Conservation (phyloP, 2,888 invertebrate genomes). For the Hermaeophaga mercurialis region DNA sequence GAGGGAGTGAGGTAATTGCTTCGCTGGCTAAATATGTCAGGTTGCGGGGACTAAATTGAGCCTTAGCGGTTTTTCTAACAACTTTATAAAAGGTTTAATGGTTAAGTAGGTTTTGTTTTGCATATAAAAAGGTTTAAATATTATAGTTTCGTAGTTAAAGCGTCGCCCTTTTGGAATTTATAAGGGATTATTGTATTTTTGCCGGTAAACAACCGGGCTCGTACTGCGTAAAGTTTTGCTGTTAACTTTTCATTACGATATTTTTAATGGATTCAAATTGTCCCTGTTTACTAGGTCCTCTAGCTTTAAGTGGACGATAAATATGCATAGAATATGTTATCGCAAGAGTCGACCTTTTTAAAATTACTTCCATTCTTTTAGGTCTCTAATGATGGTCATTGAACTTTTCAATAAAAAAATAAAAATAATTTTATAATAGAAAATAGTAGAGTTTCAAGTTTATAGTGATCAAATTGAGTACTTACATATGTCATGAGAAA, state of each 20-base stretch:
- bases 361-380: too few relatives aligned
- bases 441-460: too few relatives aligned
- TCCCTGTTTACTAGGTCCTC: slow-evolving; percentile 1
- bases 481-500: too few relatives aligned
- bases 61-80: slow-evolving; percentile 44
- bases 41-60: slow-evolving; percentile 40
- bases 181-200: slow-evolving; percentile 34
- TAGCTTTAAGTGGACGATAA: background rate
- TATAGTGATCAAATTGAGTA: too few relatives aligned
- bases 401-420: too few relatives aligned
- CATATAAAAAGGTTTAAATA: slow-evolving; percentile 42
- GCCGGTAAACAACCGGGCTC: slow-evolving; percentile 5
- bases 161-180: slow-evolving; percentile 30
- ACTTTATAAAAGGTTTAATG: slow-evolving; percentile 47
- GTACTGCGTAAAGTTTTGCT: slow-evolving; percentile 15
- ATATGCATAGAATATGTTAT: slow-evolving; percentile 3
- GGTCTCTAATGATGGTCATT: too few relatives aligned
- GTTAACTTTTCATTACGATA: slow-evolving; percentile 25
- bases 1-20: slow-evolving; percentile 36
- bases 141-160: too few relatives aligned
- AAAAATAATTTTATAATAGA: too few relatives aligned
- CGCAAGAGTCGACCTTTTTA: background rate
- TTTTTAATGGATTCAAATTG: slow-evolving; percentile 22
- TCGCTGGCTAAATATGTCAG: slow-evolving; percentile 36
- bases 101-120: slow-evolving; percentile 45